These are phyloP conservation scores for Polydrusus cervinus DNA, from an alignment of 2,888 invertebrate genomes.

Conservation along the genomic window DNA sequence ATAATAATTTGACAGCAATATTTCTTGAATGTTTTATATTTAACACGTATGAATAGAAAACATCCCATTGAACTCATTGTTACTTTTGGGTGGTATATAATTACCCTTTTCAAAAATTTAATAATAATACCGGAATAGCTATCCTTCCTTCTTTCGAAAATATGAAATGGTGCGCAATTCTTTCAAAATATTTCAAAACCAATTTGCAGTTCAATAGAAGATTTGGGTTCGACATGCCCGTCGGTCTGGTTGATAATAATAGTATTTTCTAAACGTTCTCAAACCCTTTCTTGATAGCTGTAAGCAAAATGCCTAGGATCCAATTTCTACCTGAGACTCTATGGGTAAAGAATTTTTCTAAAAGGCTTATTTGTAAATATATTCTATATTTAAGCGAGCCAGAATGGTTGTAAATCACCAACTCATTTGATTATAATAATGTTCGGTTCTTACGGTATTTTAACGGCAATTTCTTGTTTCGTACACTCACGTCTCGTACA, in stretches of 20 bases:
- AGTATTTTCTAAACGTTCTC: slow-evolving; percentile 33
- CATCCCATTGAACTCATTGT: slow-evolving; percentile 14
- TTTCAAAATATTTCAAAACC: slow-evolving; percentile 48
- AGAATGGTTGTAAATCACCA: no score
- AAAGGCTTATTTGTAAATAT: not conserved
- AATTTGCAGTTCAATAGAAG: slow-evolving; percentile 34
- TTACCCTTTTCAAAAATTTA: slow-evolving; percentile 19
- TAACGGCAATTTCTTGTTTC: no score
- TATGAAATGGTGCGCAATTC: slow-evolving; percentile 34
- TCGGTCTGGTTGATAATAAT: slow-evolving; percentile 30
- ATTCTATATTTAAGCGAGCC: not conserved
- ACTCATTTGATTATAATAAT: no score
- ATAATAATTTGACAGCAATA: no score
- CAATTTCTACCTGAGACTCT: slow-evolving; percentile 46
- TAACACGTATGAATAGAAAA: not conserved
- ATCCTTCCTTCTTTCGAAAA: slow-evolving; percentile 27
- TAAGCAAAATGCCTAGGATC: slow-evolving; percentile 49
- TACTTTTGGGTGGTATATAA: not conserved
- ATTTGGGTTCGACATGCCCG: slow-evolving; percentile 50
- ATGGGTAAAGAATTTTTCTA: slow-evolving; percentile 14
- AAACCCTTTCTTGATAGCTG: slow-evolving; percentile 45
- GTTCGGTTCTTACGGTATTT: no score
- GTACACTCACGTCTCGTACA: no score
- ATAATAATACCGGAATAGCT: slow-evolving; percentile 16
- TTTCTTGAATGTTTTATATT: no score